Evolutionary conservation across 2,797 vertebrate genomes (phyloP), one percentile per base, ranked within the genome.

Genomic region (Dryobates pubescens): DNA sequence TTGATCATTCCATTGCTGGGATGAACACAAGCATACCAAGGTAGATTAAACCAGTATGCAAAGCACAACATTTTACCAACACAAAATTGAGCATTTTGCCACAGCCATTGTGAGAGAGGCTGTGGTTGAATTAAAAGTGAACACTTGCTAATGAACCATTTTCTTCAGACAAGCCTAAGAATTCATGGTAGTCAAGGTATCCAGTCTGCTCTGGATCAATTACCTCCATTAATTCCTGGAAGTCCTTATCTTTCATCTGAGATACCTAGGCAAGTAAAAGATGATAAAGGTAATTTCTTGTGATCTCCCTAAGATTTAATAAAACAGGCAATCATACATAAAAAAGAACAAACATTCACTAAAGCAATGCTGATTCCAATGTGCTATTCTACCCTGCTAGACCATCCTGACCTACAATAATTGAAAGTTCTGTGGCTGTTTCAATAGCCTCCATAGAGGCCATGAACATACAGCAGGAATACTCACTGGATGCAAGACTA

Each of bases 151-250:
- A 6, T 5, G 32, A 67, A 62, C 78, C 75, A 38, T 96, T 96
- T 57, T 83, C 81, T 59, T 96, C 70, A 41, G 97, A 83, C 23
- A 95, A 83, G 11, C 97, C 78, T 36, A 97, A 64, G 62, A 97
- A 74, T 14, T 77, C 61, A 49, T 69, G 76, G 80, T 88, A 70
- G 10, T 61, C 86, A 56, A 98, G 83, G 32, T 90, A 20, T 12
- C 97, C 96, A 0, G 82, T 94, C 84, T 95, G 82, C 32, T 96
- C 81, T 6, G 97, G 96, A 94, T 98, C 97, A 43, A 97, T 95
- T 3, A 74, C 56, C 24, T 93, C 95, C 82, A 96, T 96, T 78
- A 98, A 91, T 38, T 98, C 96, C 70, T 90, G 95, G 87, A 98
- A 97, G 58, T 97, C 97, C 6, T 94, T 83, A 29, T 97, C 94